Evolutionary conservation across 2,113 vertebrate genomes (phyloP).

Genomic region (Donacobius atricapilla): DNA sequence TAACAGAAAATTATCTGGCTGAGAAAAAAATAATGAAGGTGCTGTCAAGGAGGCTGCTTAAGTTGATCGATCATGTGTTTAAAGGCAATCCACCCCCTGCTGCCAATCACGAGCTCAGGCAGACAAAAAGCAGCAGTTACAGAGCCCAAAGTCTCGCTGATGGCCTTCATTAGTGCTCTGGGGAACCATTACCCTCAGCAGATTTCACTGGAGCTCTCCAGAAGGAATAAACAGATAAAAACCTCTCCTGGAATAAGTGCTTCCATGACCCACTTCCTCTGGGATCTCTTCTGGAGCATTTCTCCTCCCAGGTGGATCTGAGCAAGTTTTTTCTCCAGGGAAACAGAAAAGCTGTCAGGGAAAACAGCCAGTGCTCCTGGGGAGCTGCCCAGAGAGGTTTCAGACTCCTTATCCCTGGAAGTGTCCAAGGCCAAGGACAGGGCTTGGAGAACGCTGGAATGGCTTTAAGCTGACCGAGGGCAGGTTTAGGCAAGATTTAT

Average conservation of each 20-base stretch:
- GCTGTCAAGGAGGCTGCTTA: neutral
- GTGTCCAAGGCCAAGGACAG: neutral
- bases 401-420: neutral
- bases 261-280: neutral
- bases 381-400: neutral
- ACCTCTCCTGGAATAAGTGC: neutral
- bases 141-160: neutral
- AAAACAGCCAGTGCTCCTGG: neutral
- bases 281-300: neutral
- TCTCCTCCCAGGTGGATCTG: neutral
- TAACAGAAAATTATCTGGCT: neutral
- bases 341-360: neutral
- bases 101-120: neutral
- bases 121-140: neutral
- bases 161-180: neutral
- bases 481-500: fast-evolving
- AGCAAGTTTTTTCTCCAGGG: neutral
- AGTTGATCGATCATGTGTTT: neutral
- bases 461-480: neutral
- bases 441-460: neutral
- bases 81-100: neutral
- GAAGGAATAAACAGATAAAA: neutral
- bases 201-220: neutral
- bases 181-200: neutral
- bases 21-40: constrained; percentile 3